phyloP scores from a whole-genome alignment of 2,113 vertebrate genomes.

The Rhizomys pruinosus region DNA sequence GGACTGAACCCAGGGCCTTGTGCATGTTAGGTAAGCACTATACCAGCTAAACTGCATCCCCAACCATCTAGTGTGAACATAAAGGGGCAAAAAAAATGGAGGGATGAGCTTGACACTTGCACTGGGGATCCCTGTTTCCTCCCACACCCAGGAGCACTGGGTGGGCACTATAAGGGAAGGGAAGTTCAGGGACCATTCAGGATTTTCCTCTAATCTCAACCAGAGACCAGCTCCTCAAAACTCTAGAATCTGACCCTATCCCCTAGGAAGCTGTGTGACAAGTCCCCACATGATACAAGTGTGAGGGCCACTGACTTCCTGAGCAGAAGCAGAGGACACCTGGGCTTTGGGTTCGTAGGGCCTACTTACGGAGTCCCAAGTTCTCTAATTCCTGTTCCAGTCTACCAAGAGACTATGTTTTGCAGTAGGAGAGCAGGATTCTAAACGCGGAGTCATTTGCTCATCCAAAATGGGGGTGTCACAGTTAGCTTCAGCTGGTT shows the following conservation, averaged over 20 bases:
- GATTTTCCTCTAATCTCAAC: background rate
- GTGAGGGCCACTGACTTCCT: conserved; percentile 1
- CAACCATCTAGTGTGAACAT: conserved; percentile 6
- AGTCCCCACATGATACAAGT: background rate
- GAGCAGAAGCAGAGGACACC: background rate
- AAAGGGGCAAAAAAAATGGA: conserved; percentile 38
- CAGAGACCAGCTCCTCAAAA: background rate
- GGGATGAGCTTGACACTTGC: background rate
- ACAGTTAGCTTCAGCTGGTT: no score
- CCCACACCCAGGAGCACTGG: background rate
- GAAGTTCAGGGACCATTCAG: background rate
- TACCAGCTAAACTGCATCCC: background rate
- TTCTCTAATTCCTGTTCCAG: background rate
- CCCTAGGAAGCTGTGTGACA: background rate
- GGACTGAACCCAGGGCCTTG: background rate
- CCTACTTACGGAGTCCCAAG: background rate
- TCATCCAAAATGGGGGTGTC: background rate
- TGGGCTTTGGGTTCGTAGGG: background rate
- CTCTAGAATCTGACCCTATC: background rate
- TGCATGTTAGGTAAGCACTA: background rate
- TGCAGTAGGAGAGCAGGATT: background rate
- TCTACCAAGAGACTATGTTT: background rate
- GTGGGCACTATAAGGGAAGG: background rate
- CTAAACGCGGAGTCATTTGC: background rate
- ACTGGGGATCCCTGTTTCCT: conserved; percentile 59